Base-by-base conservation (phyloP, 2,113 vertebrate species). In the Tinamus guttatus region DNA sequence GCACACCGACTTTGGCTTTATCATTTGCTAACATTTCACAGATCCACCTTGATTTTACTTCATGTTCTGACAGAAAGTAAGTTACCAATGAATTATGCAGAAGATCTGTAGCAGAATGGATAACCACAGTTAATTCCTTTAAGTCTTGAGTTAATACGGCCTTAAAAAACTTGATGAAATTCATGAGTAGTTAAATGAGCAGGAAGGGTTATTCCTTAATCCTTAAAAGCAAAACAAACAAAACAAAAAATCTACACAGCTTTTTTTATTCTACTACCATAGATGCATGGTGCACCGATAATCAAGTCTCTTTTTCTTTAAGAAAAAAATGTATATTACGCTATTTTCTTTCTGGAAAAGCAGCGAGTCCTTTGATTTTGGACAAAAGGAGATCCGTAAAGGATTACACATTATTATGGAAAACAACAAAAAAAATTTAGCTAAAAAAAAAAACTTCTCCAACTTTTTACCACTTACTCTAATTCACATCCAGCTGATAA, bases 1-100 rank as follows among this genome's bases (percentile, higher is more conserved):
- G 81, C 80, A 76, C 40, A 54, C 24, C 75, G 73, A 85, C 68
- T 89, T 87, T 73, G 76, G 76, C 58, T 89, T 36, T 20, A 85
- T n/a, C 56, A 67, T 93, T 92, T 76, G 54, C n/a, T 63, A 43
- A 85, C 8, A 41, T 60, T 65, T 56, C 25, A 73, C 78, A 93
- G 76, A 27, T 67, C 2, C 17, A 16, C 1, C 0, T 30, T 75
- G 8, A 51, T 89, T 87, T 75, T 36, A 81, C 34, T 75, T 85
- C 18, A 59, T 15, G 20, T n/a, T 64, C 32, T 30, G 32, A 22
- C 19, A 86, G 63, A 90, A 9, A 70, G 9, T 32, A 81, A 52
- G 25, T 21, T 54, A 56, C 14, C 21, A 43, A 45, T 40, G 7
- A 62, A 45, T 67, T 83, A 80, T 51, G 75, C 36, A 54, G 58